Base-by-base conservation (phyloP, 2,888 invertebrate genomes). In the Yponomeuta cagnagella region DNA sequence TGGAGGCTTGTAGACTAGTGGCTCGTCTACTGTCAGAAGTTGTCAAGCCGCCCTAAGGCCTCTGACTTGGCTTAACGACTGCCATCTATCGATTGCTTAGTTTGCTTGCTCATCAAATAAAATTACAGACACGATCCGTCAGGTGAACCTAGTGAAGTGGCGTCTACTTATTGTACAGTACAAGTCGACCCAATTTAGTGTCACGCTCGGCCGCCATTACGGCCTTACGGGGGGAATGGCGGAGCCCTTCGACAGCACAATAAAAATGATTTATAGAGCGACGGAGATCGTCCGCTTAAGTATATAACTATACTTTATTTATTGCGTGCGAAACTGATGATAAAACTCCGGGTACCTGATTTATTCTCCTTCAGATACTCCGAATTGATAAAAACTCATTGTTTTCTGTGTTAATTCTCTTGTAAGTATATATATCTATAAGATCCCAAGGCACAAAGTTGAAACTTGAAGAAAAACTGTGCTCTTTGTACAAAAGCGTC, bases 261-360 rank as follows among this genome's bases (percentile, higher is more conserved):
- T 89, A 88, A 90, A 89, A 88, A 88, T 88, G 88, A 89, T 89
- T 89, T 90, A 89, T 89, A 84, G 85, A 85, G 77, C 84, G 76
- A 73, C 81, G 81, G 70, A 86, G 83, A 87, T 88, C 86, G 83
- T 79, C 82, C 82, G 85, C 82, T 86, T 83, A 86, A 85, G 84
- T 85, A 87, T 87, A 89, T 88, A 88, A 89, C 87, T 86, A 83
- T 82, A 86, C 81, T 87, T 88, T 88, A 88, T 88, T 88, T 88
- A 89, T 87, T 84, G 83, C 80, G 76, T 81, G 76, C 76, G 80
- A 82, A 84, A 85, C 82, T 85, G 84, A 86, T 88, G 86, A 88
- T 87, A 89, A 88, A 85, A 83, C 83, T 82, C 84, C 82, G 81
- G 78, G 76, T 77, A 75, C 15, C 76, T 78, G 77, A 79, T 82